Percentiles rank a stretch among this genome's conserved stretches.
phyloP scores from a whole-genome alignment of 1,140 invertebrate species.

The Lepidotrigona ventralis region DNA sequence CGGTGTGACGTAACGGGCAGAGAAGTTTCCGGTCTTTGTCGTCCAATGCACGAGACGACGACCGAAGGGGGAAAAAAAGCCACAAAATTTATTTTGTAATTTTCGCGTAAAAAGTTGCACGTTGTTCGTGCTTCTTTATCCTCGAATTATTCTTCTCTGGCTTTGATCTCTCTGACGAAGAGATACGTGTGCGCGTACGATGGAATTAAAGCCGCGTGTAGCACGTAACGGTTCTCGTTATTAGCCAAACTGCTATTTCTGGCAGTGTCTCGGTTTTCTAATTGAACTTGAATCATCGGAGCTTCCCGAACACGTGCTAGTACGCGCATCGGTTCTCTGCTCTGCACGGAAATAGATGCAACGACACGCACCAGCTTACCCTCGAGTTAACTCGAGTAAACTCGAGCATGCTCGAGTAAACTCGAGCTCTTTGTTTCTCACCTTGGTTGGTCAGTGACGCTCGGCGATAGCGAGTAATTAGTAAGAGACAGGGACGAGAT shows the following conservation, averaged over 20 bases:
- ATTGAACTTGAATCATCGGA: constrained; percentile 48
- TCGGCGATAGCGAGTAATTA: not conserved
- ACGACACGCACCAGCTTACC: not conserved
- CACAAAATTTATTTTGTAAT: no score
- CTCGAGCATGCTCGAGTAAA: not conserved
- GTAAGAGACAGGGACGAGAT: not conserved
- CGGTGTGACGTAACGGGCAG: not conserved
- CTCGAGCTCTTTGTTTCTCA: not conserved
- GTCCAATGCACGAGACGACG: no score
- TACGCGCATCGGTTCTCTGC: not conserved
- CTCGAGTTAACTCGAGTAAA: not conserved
- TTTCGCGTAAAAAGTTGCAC: no score
- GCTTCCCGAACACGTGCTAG: constrained; percentile 18
- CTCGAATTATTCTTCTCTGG: no score
- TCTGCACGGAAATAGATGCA: constrained; percentile 43
- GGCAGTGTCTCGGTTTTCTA: constrained; percentile 16
- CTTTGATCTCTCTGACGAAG: no score
- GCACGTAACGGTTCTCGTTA: not conserved
- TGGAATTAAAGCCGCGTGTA: no score
- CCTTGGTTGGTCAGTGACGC: not conserved
- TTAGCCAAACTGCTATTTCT: constrained; percentile 29
- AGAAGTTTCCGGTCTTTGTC: no score
- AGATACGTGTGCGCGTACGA: no score
- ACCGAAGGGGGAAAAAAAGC: no score
- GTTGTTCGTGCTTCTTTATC: no score